These are phyloP conservation scores for Drosophila niveifrons DNA, from an alignment of 2,888 invertebrate genomes.

Conservation along the genomic window DNA sequence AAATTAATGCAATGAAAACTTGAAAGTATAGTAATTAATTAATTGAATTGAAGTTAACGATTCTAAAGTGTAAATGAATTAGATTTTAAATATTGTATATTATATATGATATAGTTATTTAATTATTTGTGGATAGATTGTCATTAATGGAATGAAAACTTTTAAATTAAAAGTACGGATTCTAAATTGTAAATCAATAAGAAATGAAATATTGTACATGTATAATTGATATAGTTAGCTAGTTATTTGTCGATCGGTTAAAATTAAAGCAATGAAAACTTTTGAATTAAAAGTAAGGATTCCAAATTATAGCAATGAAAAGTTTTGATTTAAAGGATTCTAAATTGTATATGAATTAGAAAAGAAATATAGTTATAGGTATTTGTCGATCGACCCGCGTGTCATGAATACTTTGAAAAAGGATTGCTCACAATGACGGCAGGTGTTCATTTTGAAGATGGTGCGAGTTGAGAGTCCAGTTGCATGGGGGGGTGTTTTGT, in stretches of 20 bases:
- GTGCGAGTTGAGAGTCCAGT: slow-evolving; percentile 15
- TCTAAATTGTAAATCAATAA: too few species aligned
- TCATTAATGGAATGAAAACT: too few species aligned
- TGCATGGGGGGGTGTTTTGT: slow-evolving; percentile 69
- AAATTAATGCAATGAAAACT: too few species aligned
- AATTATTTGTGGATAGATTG: slow-evolving; percentile 3
- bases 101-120: neutral
- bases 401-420: slow-evolving; percentile 56
- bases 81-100: too few species aligned
- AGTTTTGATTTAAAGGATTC: neutral
- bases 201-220: neutral
- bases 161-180: too few species aligned
- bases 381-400: slow-evolving; percentile 25
- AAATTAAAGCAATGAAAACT: too few species aligned
- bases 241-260: too few species aligned
- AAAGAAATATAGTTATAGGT: neutral
- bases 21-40: too few species aligned
- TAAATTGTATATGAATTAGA: too few species aligned
- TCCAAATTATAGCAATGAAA: neutral
- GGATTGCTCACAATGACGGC: slow-evolving; percentile 65
- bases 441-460: slow-evolving; percentile 53
- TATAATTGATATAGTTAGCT: too few species aligned
- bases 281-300: too few species aligned
- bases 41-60: neutral
- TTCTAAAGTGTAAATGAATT: too few species aligned